Evolutionary conservation across 2,113 vertebrate species (phyloP), one percentile per base, ranked within the genome.

Genomic region (Poicephalus gulielmi): DNA sequence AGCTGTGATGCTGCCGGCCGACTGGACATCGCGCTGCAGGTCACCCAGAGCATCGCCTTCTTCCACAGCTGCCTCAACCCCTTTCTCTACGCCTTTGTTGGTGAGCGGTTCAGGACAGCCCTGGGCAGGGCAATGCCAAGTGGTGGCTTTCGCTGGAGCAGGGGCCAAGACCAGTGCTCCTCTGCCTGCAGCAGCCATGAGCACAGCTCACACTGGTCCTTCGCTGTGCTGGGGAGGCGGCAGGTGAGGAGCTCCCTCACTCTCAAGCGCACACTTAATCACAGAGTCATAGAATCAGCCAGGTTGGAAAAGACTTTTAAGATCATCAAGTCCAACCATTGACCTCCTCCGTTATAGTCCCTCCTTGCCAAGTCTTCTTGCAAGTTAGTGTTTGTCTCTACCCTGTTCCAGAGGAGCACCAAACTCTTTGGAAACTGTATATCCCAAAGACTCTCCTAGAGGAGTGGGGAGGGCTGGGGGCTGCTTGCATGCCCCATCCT

Each of bases 21-120:
- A 13, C 95, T 99, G 7, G 98, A 99, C 74, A 93, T 99, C 0
- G 98, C 97, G 6, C 96, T 98, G 82, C 98, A 99, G 96, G 89
- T 99, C 39, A 98, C 98, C 28, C 99, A 98, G 91, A 98, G 97
- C 85, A 88, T 99, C 0, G 99, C 99, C 13, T 99, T 98, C 69
- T 97, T 98, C 23, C 99, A 99, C 66, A 98, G 98, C 70, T 99
- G 99, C 96, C 97, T 99, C 68, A 99, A 99, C 95, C 99, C 99
- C 0, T 94, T 99, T 78, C 96, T 99, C 82, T 99, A 99, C 0
- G 99, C 98, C 44, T 99, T 99, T 41, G 98, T 99, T 7, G 99
- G 99, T 0, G 98, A 99, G 53, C 97, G 98, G 10, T 99, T 99
- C 98, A 97, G 98, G 59, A 96, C 80, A 33, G 99, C 98, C 4